Percentiles rank a stretch among this genome's conserved stretches.
phyloP scores from a whole-genome alignment of 1,140 invertebrate genomes.

The Leptonema lineaticorne region DNA sequence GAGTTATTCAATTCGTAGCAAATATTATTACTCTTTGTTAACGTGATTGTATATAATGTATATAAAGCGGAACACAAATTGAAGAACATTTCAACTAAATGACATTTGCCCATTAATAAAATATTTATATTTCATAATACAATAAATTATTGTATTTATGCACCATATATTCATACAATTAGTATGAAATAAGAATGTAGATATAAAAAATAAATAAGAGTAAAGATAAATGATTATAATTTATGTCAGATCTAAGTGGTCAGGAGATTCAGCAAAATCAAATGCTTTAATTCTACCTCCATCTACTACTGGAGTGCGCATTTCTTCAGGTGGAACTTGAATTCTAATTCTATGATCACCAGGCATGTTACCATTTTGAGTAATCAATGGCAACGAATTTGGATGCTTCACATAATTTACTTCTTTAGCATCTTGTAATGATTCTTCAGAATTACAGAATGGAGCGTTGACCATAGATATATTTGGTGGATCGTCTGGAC shows the following conservation, averaged over 20 bases:
- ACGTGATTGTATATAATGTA: too few species aligned
- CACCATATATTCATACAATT: not conserved
- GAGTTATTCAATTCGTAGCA: too few species aligned
- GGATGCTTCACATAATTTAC: slow-evolving; percentile 20
- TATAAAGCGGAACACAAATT: too few species aligned
- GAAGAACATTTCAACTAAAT: too few species aligned
- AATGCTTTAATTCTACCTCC: slow-evolving; percentile 62
- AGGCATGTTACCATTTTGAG: slow-evolving; percentile 44
- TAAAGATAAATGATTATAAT: not conserved
- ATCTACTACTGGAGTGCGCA: slow-evolving; percentile 70
- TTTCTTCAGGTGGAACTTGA: slow-evolving; percentile 65
- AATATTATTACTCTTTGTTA: too few species aligned
- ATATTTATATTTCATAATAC: not conserved
- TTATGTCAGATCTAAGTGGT: slow-evolving; percentile 10
- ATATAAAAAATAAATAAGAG: slow-evolving; percentile 2
- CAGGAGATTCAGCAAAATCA: slow-evolving; percentile 33
- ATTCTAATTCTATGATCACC: slow-evolving; percentile 68
- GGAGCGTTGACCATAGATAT: slow-evolving; percentile 49
- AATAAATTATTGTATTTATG: not conserved
- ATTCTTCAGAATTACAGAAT: slow-evolving; percentile 35
- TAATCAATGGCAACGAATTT: slow-evolving; percentile 24
- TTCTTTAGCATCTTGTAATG: slow-evolving; percentile 9
- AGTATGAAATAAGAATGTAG: not conserved
- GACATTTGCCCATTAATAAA: too few species aligned
- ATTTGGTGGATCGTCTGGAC: slow-evolving; percentile 48